Evolutionary conservation across 2,113 vertebrate genomes (phyloP), one percentile per base, ranked within the genome.

Genomic region (Felis chaus): DNA sequence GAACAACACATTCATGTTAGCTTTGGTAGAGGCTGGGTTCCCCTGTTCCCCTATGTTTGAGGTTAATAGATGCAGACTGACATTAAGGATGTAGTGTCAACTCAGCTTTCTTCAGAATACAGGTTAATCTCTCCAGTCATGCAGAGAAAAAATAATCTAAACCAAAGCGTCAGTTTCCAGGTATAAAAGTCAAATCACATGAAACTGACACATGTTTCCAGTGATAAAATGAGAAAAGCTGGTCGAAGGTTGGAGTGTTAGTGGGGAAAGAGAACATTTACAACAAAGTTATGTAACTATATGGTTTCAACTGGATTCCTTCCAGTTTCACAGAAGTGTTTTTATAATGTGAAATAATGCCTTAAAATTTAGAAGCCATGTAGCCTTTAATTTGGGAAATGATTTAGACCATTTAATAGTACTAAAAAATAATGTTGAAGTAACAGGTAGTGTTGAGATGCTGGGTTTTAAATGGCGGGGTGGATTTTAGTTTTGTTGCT

Each of bases 261-360:
- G 16, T 27, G 6, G 29, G 16, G 48, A 92, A 71, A 55, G 53
- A 16, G n/a, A 84, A 23, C 25, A 39, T 91, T 73, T 53, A 71
- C 1, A 61, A 21, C 25, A 16, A 90, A 79, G 4, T 88, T 71
- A 86, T n/a, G 16, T 5, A 88, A 90, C 74, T 53, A 55, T 12
- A 19, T 31, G 19, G 12, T 94, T 90, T 89, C 50, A 90, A 68
- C 19, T 23, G 7, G 53, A 73, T 61, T 82, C 8, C 27, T 27
- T 91, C 11, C 33, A 39, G 15, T 78, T 65, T 71, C 33, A 80
- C 16, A 73, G 36, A 74, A 33, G 71, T 93, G 41, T 63, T 95
- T 93, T 96, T 86, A 94, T 74, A 88, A 66, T 71, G 31, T 2
- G 81, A 94, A 97, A 94, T 85, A 3, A 82, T 94, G 39, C 53